Evolutionary conservation across 2,113 vertebrate species (phyloP).

Genomic region (Xyliphius kryptos): DNA sequence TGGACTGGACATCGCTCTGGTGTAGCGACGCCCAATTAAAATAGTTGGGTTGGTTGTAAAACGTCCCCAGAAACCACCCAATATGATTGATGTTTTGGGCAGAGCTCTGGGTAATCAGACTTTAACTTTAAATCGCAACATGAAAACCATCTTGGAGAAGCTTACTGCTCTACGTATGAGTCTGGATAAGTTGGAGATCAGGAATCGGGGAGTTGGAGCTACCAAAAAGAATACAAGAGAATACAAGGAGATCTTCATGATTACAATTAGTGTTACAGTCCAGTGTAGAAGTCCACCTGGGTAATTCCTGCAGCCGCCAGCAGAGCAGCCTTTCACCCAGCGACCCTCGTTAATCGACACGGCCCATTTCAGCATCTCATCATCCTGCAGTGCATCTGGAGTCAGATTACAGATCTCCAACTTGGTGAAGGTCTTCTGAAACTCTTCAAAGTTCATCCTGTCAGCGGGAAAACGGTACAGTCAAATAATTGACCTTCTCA

Average conservation of each 20-base stretch:
- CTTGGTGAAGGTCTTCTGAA: slow-evolving; percentile 86
- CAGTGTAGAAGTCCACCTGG: slow-evolving; percentile 63
- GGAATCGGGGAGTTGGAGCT: too few relatives aligned
- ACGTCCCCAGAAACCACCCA: too few relatives aligned
- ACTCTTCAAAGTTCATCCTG: slow-evolving; percentile 93
- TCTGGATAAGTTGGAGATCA: too few relatives aligned
- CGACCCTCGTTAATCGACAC: slow-evolving; percentile 89
- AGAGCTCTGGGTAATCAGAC: too few relatives aligned
- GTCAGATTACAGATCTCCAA: slow-evolving; percentile 97
- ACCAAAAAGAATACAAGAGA: too few relatives aligned
- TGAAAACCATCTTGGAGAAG: too few relatives aligned
- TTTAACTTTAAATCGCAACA: too few relatives aligned
- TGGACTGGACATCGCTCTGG: too few relatives aligned
- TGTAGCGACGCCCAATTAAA: too few relatives aligned
- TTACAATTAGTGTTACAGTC: background rate
- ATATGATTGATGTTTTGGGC: too few relatives aligned
- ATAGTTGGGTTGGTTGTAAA: too few relatives aligned
- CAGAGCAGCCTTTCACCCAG: slow-evolving; percentile 95
- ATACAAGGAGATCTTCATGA: background rate
- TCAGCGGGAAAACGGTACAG: slow-evolving; percentile 22
- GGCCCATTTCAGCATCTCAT: slow-evolving; percentile 82
- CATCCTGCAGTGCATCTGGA: slow-evolving; percentile 78
- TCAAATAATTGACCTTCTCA: background rate
- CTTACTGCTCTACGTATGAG: too few relatives aligned
- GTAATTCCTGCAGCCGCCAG: slow-evolving; percentile 91